phyloP scores from a whole-genome alignment of 2,888 invertebrate genomes.

The Torymus texanus region DNA sequence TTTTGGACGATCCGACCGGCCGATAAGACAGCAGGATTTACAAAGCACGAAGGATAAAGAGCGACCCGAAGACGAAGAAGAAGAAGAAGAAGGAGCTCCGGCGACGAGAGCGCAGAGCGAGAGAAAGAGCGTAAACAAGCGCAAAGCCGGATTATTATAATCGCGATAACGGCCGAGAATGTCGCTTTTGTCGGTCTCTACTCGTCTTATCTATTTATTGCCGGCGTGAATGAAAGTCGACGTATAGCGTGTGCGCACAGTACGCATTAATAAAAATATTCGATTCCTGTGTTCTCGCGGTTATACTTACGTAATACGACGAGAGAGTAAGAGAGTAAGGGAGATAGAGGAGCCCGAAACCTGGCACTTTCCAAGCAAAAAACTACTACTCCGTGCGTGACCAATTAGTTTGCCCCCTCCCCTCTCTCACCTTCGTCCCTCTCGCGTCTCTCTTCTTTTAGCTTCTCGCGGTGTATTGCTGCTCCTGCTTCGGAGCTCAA shows the following conservation, averaged over 20 bases:
- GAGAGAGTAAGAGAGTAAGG: no score
- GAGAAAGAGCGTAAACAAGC: constrained; percentile 65
- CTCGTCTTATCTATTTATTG: constrained; percentile 52
- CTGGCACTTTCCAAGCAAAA: constrained; percentile 13
- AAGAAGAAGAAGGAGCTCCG: constrained; percentile 31
- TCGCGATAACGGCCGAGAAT: constrained; percentile 67
- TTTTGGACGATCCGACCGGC: constrained; percentile 57
- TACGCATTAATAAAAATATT: constrained; percentile 53
- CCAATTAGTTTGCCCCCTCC: constrained; percentile 20
- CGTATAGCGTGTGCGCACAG: neutral
- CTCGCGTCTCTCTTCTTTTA: no score
- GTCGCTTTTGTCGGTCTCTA: constrained; percentile 63
- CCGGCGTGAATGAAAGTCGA: constrained; percentile 47
- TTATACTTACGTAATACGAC: constrained; percentile 21
- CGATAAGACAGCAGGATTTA: constrained; percentile 59
- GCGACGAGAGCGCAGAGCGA: constrained; percentile 42
- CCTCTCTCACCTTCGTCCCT: constrained; percentile 1
- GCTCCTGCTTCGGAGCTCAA: no score
- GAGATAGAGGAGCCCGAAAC: neutral
- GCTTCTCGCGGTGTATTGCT: no score
- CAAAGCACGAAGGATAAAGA: constrained; percentile 54
- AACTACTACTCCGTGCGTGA: constrained; percentile 28
- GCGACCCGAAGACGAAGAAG: constrained; percentile 46
- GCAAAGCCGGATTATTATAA: constrained; percentile 69
- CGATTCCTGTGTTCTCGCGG: constrained; percentile 53